Evolutionary conservation across 2,888 invertebrate species (phyloP), one percentile per base, ranked within the genome.

Genomic region (Malachius bipustulatus): DNA sequence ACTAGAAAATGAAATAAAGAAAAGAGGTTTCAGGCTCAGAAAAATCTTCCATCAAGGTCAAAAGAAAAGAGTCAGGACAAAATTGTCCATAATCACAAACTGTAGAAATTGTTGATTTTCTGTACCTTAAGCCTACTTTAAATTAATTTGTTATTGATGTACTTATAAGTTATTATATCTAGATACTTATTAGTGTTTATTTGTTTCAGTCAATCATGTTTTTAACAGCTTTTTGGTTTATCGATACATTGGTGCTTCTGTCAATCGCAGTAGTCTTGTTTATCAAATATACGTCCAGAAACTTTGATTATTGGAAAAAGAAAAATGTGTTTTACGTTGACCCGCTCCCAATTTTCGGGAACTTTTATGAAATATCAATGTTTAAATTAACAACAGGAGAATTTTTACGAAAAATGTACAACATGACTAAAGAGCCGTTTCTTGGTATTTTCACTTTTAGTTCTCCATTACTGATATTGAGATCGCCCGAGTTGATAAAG

Each of bases 381-480:
- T 48, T 55, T 4, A 54, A 51, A 44, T 26, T 26, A 12, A 35
- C 24, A 3, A 36, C 36, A 16, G 32, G 32, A 2, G 15, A 32
- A 15, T 27, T 16, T 14, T 24, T 38, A 4, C 14, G 16, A 8
- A 36, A 26, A 6, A 14, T 38, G 1, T 43, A 45, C 37, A 34
- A 39, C 2, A 28, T 36, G 4, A 42, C 36, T 2, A 39, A 46
- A 8, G 48, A 52, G 30, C 57, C 57, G 3, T 65, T 55, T 41
- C 55, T 67, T 10, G 71, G 71, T 2, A 60, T 70, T 27, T 70
- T 63, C 45, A 59, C 65, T 14, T 61, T 69, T 30, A 60, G 64
- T 38, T 63, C 61, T 37, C 71, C 70, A 0, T 58, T 60, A 29
- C 41, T 70, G 2, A 44, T 70, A 1, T 37, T 69, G 0, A 55